Evolutionary conservation across 2,797 vertebrate species (phyloP).

Genomic region (Aldrovandia affinis): DNA sequence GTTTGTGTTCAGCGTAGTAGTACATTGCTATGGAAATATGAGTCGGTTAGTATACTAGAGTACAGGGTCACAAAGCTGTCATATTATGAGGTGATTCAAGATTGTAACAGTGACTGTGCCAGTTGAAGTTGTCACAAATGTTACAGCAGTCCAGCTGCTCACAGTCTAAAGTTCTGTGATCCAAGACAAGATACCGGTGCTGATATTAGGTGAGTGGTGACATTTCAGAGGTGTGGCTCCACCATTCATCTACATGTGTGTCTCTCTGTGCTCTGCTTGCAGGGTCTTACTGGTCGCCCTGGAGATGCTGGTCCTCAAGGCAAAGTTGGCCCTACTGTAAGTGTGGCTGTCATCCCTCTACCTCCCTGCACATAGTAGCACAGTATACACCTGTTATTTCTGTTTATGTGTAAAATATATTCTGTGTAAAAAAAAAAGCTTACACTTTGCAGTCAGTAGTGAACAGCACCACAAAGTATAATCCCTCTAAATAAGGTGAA

Average conservation of each 20-base stretch:
- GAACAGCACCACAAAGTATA: not conserved
- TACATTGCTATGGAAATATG: not conserved
- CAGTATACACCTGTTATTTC: not conserved
- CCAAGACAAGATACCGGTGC: not conserved
- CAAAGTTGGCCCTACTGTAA: constrained; percentile 92
- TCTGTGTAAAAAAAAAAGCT: not conserved
- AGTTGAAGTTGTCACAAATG: not conserved
- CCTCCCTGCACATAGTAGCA: not conserved
- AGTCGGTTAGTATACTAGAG: not conserved
- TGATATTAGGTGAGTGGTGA: not conserved
- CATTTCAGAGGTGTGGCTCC: not conserved
- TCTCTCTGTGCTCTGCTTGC: constrained; percentile 35
- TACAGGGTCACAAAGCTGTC: not conserved
- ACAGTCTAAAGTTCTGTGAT: not conserved
- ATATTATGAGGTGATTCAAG: not conserved
- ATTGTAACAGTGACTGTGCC: not conserved
- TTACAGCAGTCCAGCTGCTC: not conserved
- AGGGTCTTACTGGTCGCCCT: constrained; percentile 97
- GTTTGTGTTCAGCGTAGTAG: not conserved
- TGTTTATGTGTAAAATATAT: not conserved
- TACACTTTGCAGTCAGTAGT: not conserved
- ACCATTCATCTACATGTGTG: not conserved
- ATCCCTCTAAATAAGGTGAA: not conserved
- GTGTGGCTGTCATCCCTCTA: constrained; percentile 57
- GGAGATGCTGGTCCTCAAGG: constrained; percentile 96